Evolutionary conservation across 2,113 vertebrate species (phyloP).

Genomic region (western clawed frog (Xenopus tropicalis)): UCB_Xtro_10.0 CM004443.2:46147001-46147500

Average conservation of each 20-base stretch:
- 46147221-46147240: not conserved
- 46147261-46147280: not conserved
- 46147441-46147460: slow-evolving; percentile 40
- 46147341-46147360: not conserved
- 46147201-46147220: not conserved
- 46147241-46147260: not conserved
- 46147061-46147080: too few relatives aligned
- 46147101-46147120: too few relatives aligned
- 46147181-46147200: not conserved
- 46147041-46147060: too few relatives aligned
- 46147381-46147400: not conserved
- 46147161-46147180: too few relatives aligned
- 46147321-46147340: not conserved
- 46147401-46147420: not conserved
- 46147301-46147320: not conserved
- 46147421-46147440: slow-evolving; percentile 15
- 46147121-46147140: too few relatives aligned
- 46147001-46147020: too few relatives aligned
- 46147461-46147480: slow-evolving; percentile 18
- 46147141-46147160: too few relatives aligned
- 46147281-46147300: not conserved
- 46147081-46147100: too few relatives aligned
- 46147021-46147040: too few relatives aligned
- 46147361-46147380: not conserved
- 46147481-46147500: slow-evolving; percentile 35